These are phyloP conservation scores for Trachelipus rathkii DNA, from an alignment of 1,140 invertebrate species.

Conservation along the genomic window DNA sequence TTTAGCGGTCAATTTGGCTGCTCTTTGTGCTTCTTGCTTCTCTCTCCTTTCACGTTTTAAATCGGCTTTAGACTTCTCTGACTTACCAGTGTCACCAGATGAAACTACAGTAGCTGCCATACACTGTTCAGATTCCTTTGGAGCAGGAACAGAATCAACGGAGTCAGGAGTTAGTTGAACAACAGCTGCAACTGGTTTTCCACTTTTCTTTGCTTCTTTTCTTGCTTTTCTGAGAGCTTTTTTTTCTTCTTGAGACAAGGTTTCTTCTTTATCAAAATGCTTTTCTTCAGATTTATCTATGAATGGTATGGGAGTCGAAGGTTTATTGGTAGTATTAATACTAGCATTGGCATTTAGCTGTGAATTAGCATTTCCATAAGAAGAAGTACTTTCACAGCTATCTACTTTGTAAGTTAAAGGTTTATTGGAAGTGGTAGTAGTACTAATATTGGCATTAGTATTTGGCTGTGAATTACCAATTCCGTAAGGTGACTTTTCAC, in stretches of 20 bases:
- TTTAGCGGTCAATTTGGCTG: slow-evolving; percentile 28
- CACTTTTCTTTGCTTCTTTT: background rate
- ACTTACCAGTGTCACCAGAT: background rate
- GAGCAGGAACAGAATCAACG: background rate
- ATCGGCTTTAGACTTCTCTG: slow-evolving; percentile 35
- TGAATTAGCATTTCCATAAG: background rate
- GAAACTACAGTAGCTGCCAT: background rate
- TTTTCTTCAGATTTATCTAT: background rate
- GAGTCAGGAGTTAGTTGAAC: background rate
- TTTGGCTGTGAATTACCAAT: background rate
- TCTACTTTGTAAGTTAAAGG: background rate
- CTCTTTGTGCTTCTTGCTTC: slow-evolving; percentile 39
- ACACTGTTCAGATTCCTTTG: background rate
- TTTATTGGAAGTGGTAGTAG: background rate
- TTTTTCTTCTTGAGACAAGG: background rate
- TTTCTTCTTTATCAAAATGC: background rate
- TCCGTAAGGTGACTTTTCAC: background rate
- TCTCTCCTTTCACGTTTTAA: slow-evolving; percentile 33
- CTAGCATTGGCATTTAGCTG: background rate
- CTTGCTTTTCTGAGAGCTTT: background rate
- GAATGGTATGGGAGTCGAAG: background rate
- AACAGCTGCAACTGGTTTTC: background rate
- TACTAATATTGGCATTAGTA: background rate
- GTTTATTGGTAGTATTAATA: background rate
- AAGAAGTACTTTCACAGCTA: background rate